A percentile compares a stretch with the other conserved stretches of the same genome.
phyloP scores from a whole-genome alignment of 2,888 invertebrate genomes.

The Galerucella calmariensis region DNA sequence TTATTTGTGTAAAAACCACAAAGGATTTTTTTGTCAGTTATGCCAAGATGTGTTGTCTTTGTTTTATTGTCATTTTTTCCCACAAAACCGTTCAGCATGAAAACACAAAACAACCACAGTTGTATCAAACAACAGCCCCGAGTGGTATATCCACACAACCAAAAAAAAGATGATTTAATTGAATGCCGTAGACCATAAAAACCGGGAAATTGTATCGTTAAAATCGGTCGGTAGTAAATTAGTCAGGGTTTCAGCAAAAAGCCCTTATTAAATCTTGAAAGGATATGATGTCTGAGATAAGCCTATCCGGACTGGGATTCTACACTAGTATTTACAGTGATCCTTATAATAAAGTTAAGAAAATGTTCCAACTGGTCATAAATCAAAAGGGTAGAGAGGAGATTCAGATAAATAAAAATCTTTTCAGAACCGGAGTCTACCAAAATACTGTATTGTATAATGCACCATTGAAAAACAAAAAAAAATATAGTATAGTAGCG shows the following conservation, averaged over 20 bases:
- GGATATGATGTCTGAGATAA: slow-evolving; percentile 50
- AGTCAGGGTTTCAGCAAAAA: slow-evolving; percentile 43
- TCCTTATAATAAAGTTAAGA: slow-evolving; percentile 57
- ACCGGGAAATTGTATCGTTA: slow-evolving; percentile 39
- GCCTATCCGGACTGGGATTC: slow-evolving; percentile 41
- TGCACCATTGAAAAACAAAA: neutral
- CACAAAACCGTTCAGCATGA: neutral
- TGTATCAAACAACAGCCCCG: neutral
- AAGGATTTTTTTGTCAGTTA: neutral
- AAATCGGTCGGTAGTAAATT: slow-evolving; percentile 41
- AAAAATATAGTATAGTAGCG: neutral
- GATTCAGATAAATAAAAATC: slow-evolving; percentile 52
- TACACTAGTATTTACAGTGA: slow-evolving; percentile 51
- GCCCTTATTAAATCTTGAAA: slow-evolving; percentile 51
- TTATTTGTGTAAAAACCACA: neutral
- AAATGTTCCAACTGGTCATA: slow-evolving; percentile 55
- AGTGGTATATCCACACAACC: slow-evolving; percentile 13
- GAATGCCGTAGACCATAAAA: slow-evolving; percentile 39
- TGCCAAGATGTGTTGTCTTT: neutral
- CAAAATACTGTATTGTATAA: neutral
- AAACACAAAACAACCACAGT: neutral
- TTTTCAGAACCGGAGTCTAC: neutral
- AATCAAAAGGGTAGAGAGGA: slow-evolving; percentile 54
- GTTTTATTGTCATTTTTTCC: slow-evolving; percentile 3
- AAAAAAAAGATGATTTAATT: slow-evolving; percentile 40